Evolutionary conservation across 2,888 invertebrate species (phyloP), one percentile per base, ranked within the genome.

Genomic region (Bedellia somnulentella): DNA sequence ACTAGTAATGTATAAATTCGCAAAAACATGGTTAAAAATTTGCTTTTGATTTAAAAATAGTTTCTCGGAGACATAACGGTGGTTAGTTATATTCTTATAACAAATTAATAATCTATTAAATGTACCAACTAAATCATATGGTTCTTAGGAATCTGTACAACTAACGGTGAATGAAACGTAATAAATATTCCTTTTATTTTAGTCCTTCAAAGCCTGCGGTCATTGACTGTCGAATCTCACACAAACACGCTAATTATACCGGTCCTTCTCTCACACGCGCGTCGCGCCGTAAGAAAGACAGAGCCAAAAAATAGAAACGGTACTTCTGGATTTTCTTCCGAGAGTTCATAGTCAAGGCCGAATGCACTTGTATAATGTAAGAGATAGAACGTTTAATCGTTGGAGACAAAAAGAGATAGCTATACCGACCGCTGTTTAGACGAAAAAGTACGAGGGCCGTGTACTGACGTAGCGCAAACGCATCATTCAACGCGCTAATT

Each of bases 261-360:
- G 33, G 22, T 54, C 59, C 51, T 57, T 32, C 25, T 63, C 54
- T 16, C 32, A 40, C 52, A 15, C 30, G 33, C 15, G 29, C 21
- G 27, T 15, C 11, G 27, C 25, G 24, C 29, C n/a, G 9, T 17
- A 18, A 11, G 14, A 41, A 48, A 55, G 61, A 61, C 34, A 43
- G 36, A 35, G 43, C 44, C 52, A 41, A 17, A 10, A 24, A 21
- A 35, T 39, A 18, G 17, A 47, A 68, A 71, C 73, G 71, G 71
- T 64, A 71, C 55, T 57, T 63, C 53, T 49, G 47, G 41, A 16
- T 41, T 47, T 54, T 55, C 57, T 55, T 46, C 44, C 41, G 36
- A 24, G 44, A 48, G 57, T 51, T 59, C 57, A 53, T 40, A 62
- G 61, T 66, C 66, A 66, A 71, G 70, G 68, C 66, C 70, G 67